phyloP scores from a whole-genome alignment of 2,113 vertebrate species.

The Poecile atricapillus region DNA sequence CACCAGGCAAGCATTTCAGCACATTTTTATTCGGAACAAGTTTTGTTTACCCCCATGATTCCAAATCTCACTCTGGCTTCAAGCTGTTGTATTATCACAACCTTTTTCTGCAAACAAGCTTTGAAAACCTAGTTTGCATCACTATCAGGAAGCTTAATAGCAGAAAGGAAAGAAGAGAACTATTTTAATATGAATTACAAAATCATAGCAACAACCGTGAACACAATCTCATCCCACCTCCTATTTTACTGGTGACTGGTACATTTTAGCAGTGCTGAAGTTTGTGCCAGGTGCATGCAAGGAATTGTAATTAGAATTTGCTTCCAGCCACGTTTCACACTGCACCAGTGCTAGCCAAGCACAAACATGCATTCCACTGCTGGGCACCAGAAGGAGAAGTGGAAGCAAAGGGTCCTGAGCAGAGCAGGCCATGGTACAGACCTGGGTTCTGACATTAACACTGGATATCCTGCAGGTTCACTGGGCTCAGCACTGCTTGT shows the following conservation, averaged over 20 bases:
- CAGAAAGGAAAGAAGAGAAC: neutral
- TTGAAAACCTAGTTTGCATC: neutral
- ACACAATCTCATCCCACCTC: neutral
- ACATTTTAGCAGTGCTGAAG: neutral
- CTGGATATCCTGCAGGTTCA: neutral
- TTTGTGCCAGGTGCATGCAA: neutral
- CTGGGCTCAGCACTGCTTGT: neutral
- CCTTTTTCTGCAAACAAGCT: neutral
- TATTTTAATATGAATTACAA: neutral
- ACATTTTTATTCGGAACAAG: neutral
- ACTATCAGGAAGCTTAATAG: neutral
- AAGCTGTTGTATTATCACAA: neutral
- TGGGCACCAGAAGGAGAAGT: neutral
- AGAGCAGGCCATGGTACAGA: fast-evolving
- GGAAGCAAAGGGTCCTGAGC: neutral
- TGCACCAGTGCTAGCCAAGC: neutral
- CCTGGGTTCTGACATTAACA: neutral
- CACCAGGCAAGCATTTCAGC: neutral
- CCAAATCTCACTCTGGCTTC: neutral
- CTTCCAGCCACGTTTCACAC: neutral
- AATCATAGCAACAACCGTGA: neutral
- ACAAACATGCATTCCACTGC: neutral
- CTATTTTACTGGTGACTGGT: neutral
- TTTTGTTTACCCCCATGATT: neutral
- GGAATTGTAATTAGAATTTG: neutral